These are phyloP conservation scores for Callaeas wilsoni DNA, from an alignment of 2,113 vertebrate species.

Conservation along the genomic window DNA sequence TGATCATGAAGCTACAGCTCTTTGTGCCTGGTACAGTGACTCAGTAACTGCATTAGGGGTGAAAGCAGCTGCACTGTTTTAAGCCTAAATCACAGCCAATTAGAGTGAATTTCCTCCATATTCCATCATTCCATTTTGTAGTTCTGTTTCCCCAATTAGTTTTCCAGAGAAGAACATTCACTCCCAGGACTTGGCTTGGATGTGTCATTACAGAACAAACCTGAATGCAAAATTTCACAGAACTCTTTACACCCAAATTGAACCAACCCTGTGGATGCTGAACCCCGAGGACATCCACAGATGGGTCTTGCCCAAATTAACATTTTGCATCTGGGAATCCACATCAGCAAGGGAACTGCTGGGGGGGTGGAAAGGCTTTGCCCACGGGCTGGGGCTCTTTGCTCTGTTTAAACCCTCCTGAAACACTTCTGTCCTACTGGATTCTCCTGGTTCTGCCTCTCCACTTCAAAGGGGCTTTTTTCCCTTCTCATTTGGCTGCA, in stretches of 20 bases:
- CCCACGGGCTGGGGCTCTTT: neutral
- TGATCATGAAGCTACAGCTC: neutral
- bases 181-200: neutral
- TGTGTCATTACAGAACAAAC: neutral
- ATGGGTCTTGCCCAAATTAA: neutral
- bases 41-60: neutral
- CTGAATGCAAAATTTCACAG: neutral
- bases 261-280: neutral
- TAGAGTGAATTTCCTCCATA: neutral
- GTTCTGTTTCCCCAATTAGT: neutral
- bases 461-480: conserved; percentile 28
- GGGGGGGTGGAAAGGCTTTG: neutral
- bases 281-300: neutral
- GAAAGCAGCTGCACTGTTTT: neutral
- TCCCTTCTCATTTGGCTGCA: neutral
- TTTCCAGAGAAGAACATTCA: neutral
- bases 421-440: neutral
- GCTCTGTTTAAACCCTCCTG: neutral
- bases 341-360: neutral
- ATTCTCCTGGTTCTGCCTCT: neutral
- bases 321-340: neutral
- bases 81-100: neutral
- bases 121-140: neutral
- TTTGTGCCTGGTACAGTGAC: neutral
- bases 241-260: neutral